phyloP scores from a whole-genome alignment of 2,888 invertebrate genomes.

The Brachynemurus nebulosus region DNA sequence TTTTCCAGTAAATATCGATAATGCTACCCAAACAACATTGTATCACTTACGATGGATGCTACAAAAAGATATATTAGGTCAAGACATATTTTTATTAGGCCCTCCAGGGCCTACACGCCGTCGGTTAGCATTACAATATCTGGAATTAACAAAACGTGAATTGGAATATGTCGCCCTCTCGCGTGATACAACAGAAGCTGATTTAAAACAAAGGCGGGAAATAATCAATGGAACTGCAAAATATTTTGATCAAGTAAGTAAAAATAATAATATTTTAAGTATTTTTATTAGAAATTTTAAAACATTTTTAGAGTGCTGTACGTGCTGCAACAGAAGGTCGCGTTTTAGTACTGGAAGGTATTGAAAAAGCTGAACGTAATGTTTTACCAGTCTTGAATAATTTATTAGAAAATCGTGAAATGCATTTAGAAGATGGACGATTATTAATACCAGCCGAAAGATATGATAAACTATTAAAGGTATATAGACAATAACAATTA shows the following conservation, averaged over 20 bases:
- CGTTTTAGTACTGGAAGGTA: conserved; percentile 82
- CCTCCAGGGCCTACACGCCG: conserved; percentile 75
- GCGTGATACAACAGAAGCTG: conserved; percentile 92
- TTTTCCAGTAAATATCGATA: conserved; percentile 35
- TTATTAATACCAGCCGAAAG: conserved; percentile 78
- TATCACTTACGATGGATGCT: conserved; percentile 89
- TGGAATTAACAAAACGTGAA: conserved; percentile 80
- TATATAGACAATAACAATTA: conserved; percentile 26
- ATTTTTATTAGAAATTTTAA: too few species aligned
- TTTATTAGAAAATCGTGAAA: conserved; percentile 90
- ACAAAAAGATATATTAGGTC: conserved; percentile 83
- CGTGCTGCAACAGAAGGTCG: conserved; percentile 81
- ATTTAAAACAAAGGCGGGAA: conserved; percentile 89
- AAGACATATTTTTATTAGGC: conserved; percentile 92
- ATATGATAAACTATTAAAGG: conserved; percentile 80
- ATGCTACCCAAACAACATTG: conserved; percentile 55
- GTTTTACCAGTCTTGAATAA: conserved; percentile 94
- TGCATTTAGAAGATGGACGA: conserved; percentile 95
- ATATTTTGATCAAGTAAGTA: conserved; percentile 84
- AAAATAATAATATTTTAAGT: too few species aligned
- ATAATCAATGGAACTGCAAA: conserved; percentile 75
- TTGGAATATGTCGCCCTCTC: conserved; percentile 88
- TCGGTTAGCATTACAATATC: conserved; percentile 71
- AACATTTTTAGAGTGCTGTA: conserved; percentile 91
- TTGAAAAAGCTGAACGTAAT: conserved; percentile 95